phyloP scores from a whole-genome alignment of 2,113 vertebrate species.

The Cathartes aura region DNA sequence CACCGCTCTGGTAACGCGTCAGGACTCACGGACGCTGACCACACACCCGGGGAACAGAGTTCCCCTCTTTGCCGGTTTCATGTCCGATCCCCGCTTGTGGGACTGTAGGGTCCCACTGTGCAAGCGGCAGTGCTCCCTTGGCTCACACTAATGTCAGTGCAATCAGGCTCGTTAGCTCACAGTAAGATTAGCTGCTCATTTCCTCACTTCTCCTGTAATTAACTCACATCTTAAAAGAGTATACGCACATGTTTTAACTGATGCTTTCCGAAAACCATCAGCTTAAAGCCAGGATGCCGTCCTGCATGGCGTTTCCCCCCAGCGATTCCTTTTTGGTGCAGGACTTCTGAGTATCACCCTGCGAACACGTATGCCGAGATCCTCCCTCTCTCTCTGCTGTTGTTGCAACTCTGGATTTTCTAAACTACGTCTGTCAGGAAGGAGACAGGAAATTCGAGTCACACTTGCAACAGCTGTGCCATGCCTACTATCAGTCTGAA shows the following conservation, averaged over 20 bases:
- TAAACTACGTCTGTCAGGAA: constrained; percentile 86
- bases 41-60: accelerated
- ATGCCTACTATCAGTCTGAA: constrained; percentile 80
- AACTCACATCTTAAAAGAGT: not conserved
- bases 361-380: not conserved
- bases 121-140: not conserved
- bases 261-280: not conserved
- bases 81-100: not conserved
- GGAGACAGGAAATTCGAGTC: constrained; percentile 96
- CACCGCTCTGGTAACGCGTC: accelerated
- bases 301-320: not conserved
- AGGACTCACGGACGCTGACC: accelerated
- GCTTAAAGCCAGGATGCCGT: not conserved
- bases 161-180: not conserved
- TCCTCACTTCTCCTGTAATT: not conserved
- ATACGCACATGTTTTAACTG: not conserved
- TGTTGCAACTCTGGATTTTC: constrained; percentile 87
- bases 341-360: constrained; percentile 7
- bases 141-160: not conserved
- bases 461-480: constrained; percentile 84
- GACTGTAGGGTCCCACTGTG: not conserved
- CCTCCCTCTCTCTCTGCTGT: constrained; percentile 62
- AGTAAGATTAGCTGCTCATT: not conserved
- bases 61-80: not conserved
- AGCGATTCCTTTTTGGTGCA: not conserved